Base-by-base conservation (phyloP, 2,113 vertebrate species). In the Forbesichthys agassizii region DNA sequence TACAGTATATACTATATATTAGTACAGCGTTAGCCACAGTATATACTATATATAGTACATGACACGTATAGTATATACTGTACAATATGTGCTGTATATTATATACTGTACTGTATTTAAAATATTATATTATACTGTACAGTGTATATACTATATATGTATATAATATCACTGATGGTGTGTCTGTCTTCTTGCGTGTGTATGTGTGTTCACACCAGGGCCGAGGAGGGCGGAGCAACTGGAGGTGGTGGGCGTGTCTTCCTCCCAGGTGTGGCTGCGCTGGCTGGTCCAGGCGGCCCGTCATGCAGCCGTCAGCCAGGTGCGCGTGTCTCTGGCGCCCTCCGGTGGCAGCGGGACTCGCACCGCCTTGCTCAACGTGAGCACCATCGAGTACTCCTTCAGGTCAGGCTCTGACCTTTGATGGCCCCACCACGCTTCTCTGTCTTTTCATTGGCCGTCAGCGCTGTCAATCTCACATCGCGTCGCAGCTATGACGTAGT, bases 151-250 rank as follows among this genome's bases (percentile, higher is more conserved):
- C 27, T 27, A 27, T 27, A 27, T 27, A 2, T 27, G 27, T 27
- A 27, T 27, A 27, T 27, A 27, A 27, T 27, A 27, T 27, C 27
- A 27, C 27, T 27, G 27, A 27, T 27, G 27, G 27, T 27, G 27
- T 27, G 27, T 27, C 27, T 27, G 27, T 27, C 27, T 27, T 27
- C 27, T 27, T 27, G 27, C 27, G 27, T 27, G 20, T 16, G 56
- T 74, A 57, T 82, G 64, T 72, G 16, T 68, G 42, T 66, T 6
- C 1, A 11, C 11, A 16, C 16, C 79, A 99, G 97, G 96, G 71
- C 97, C 97, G 14, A 94, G 83, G 49, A 91, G 91, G 14, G 92
- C 94, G 64, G 96, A 98, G 87, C 92, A 95, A 83, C 92, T 98
- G 63, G 92, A 95, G 79, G 92, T 95, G 81, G 87, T 79, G 49